phyloP scores from a whole-genome alignment of 2,888 invertebrate genomes.

The Dendrolimus houi region DNA sequence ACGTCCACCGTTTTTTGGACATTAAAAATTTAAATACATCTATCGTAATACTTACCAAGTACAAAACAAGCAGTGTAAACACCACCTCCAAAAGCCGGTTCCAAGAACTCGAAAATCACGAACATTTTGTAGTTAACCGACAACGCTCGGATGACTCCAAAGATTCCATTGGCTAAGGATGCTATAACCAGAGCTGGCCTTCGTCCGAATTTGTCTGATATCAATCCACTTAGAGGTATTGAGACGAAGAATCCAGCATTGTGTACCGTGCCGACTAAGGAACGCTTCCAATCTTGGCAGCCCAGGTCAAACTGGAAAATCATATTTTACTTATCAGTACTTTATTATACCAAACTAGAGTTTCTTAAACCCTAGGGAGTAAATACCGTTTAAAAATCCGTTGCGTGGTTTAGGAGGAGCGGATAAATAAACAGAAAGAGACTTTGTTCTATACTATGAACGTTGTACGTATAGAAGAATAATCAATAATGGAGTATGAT shows the following conservation, averaged over 20 bases:
- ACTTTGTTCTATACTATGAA: too few species aligned
- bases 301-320: conserved; percentile 78
- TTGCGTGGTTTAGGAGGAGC: too few species aligned
- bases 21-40: too few species aligned
- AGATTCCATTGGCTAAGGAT: conserved; percentile 69
- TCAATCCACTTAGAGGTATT: conserved; percentile 80
- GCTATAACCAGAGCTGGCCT: conserved; percentile 76
- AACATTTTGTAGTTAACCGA: conserved; percentile 77
- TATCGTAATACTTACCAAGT: conserved; percentile 59
- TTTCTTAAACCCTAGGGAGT: too few species aligned
- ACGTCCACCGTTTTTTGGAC: too few species aligned
- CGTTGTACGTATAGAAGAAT: too few species aligned
- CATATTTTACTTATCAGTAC: not conserved
- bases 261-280: conserved; percentile 84
- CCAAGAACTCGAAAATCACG: conserved; percentile 75
- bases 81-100: conserved; percentile 74
- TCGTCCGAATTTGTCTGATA: conserved; percentile 83
- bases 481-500: too few species aligned
- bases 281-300: conserved; percentile 84
- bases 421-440: too few species aligned
- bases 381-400: too few species aligned
- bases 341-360: too few species aligned
- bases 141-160: conserved; percentile 75
- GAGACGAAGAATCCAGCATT: conserved; percentile 85
- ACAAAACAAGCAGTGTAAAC: conserved; percentile 78